phyloP scores from a whole-genome alignment of 2,888 invertebrate genomes.

The Smittia sp. region DNA sequence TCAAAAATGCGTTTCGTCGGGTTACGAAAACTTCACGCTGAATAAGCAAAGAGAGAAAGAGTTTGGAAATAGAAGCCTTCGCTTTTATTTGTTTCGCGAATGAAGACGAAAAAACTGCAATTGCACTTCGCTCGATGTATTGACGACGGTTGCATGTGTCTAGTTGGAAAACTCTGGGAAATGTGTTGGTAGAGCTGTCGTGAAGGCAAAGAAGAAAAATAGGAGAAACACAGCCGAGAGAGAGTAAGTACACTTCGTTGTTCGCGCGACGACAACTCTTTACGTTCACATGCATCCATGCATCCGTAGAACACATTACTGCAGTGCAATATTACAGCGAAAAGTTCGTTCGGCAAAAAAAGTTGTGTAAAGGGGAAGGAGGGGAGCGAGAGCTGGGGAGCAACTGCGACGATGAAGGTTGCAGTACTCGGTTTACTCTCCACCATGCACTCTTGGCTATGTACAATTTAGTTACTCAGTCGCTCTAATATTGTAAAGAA shows the following conservation, averaged over 20 bases:
- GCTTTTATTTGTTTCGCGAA: background rate
- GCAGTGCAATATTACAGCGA: slow-evolving; percentile 25
- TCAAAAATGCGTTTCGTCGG: background rate
- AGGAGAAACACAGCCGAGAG: background rate
- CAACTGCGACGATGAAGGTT: slow-evolving; percentile 36
- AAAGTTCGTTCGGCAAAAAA: slow-evolving; percentile 28
- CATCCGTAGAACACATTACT: slow-evolving; percentile 6
- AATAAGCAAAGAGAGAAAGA: slow-evolving; percentile 10
- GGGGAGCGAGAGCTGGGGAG: slow-evolving; percentile 39
- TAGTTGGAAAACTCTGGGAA: slow-evolving; percentile 27
- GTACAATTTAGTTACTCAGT: slow-evolving; percentile 48
- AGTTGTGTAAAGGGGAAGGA: background rate
- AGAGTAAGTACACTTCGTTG: background rate
- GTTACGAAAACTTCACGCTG: background rate
- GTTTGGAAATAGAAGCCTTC: background rate
- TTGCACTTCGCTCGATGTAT: slow-evolving; percentile 10
- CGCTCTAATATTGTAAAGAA: slow-evolving; percentile 49
- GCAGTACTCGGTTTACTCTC: slow-evolving; percentile 35
- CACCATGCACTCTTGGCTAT: slow-evolving; percentile 32
- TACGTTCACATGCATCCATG: slow-evolving; percentile 11
- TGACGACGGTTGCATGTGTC: slow-evolving; percentile 6
- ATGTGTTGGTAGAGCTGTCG: background rate
- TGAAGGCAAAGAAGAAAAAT: background rate
- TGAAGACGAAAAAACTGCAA: slow-evolving; percentile 14
- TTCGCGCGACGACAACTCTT: background rate